Conservation (phyloP, 1,140 invertebrate species). For the Cydia amplana region DNA sequence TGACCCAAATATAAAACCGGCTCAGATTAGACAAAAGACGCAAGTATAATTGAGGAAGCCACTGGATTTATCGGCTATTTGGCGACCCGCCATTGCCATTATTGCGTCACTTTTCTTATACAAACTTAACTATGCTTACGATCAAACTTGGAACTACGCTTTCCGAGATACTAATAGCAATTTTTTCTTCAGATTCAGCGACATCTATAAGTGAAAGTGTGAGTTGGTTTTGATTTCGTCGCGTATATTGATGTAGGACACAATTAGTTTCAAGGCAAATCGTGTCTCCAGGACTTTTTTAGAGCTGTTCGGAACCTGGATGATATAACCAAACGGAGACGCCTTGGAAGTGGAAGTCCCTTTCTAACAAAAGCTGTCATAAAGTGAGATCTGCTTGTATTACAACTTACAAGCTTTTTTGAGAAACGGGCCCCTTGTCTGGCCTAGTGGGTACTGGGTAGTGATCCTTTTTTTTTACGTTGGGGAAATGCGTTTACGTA, state of each 20-base stretch:
- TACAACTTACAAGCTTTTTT: too few relatives aligned
- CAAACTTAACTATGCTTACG: neutral
- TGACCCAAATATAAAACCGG: slow-evolving; percentile 29
- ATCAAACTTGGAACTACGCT: neutral
- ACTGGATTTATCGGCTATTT: slow-evolving; percentile 25
- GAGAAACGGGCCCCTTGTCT: too few relatives aligned
- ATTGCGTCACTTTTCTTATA: slow-evolving; percentile 26
- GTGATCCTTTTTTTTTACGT: too few relatives aligned
- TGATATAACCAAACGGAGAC: too few relatives aligned
- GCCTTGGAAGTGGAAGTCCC: too few relatives aligned
- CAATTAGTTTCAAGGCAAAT: slow-evolving; percentile 11
- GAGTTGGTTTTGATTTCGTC: slow-evolving; percentile 14
- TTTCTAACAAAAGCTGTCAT: too few relatives aligned
- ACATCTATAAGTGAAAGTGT: neutral
- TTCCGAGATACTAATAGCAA: neutral
- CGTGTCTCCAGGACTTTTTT: slow-evolving; percentile 16
- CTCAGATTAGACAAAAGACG: slow-evolving; percentile 32
- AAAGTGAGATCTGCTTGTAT: too few relatives aligned
- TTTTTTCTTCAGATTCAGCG: neutral
- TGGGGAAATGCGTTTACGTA: too few relatives aligned
- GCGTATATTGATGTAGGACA: slow-evolving; percentile 26
- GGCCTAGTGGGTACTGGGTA: too few relatives aligned
- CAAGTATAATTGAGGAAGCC: slow-evolving; percentile 28
- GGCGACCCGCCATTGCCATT: slow-evolving; percentile 16
- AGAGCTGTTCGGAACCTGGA: neutral